phyloP scores from a whole-genome alignment of 2,113 vertebrate species.

The Dinomys branickii region DNA sequence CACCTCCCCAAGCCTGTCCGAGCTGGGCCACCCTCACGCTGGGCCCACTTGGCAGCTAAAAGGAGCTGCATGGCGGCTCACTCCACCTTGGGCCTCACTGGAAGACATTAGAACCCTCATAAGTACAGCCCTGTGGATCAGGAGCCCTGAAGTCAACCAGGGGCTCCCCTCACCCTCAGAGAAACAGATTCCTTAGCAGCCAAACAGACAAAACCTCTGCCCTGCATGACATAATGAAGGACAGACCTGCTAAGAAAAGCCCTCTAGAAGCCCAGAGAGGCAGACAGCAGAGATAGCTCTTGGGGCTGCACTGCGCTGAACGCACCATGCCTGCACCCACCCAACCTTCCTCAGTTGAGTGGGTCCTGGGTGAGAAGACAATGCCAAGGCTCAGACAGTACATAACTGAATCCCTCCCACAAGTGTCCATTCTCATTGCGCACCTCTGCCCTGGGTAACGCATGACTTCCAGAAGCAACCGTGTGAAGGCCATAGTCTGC shows the following conservation, averaged over 20 bases:
- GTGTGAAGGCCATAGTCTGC: neutral
- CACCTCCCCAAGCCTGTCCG: neutral
- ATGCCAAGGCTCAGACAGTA: neutral
- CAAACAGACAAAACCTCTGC: neutral
- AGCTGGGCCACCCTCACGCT: neutral
- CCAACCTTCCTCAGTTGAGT: no score
- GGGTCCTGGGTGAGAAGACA: neutral
- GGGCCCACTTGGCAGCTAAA: neutral
- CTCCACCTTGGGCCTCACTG: neutral
- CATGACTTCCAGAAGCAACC: neutral
- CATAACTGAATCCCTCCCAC: neutral
- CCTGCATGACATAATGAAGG: accelerated
- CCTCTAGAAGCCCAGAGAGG: neutral
- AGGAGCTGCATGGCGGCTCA: neutral
- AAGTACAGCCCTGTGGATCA: neutral
- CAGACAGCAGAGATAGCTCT: neutral
- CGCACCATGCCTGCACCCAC: neutral
- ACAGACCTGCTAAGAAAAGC: neutral
- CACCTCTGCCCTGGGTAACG: neutral
- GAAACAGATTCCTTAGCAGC: neutral
- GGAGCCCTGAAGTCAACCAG: neutral
- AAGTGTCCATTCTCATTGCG: neutral
- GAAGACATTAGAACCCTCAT: neutral
- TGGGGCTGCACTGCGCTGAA: accelerated
- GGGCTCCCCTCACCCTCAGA: neutral